Evolutionary conservation across 2,888 invertebrate genomes (phyloP), one percentile per base, ranked within the genome.

Genomic region (Drosophila cyrtoloma): DNA sequence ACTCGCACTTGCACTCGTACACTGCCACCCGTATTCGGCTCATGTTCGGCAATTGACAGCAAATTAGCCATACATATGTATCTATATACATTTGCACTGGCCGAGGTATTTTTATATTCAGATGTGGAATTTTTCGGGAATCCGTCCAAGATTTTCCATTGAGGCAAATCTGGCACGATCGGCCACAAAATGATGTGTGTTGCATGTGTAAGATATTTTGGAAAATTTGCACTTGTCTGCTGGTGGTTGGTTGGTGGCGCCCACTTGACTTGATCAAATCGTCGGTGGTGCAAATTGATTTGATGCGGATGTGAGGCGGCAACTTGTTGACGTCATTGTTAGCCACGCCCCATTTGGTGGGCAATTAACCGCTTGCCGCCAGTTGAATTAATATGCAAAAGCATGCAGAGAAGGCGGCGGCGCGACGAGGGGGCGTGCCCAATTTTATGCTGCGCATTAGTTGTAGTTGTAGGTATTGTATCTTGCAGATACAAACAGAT

Each of bases 281-380:
- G 57, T 56, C 75, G 57, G 33, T 56, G 77, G 16, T 66, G 78
- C 87, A 87, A 86, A 86, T 86, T 75, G 79, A 86, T 86, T 86
- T 66, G 87, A 81, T 79, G 91, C 87, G 87, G 79, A 44, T 64
- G 79, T 33, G 57, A 59, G 86, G 77, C 86, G 86, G 72, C 81
- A 74, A 79, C 82, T 71, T 89, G 89, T 83, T 87, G 89, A 81
- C 87, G 85, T 89, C 85, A 87, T 71, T 83, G 77, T 76, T 73
- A 60, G 87, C 81, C 89, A 90, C 91, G 91, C 89, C 91, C 86
- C 91, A 87, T 86, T 90, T 82, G 76, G 53, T 56, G 61, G 67
- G 73, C 87, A 89, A 89, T 89, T 86, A 86, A 89, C 82, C 74
- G 63, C 73, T 79, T 69, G 57, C 71, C 76, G 76, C 59, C 74